Base-by-base conservation (phyloP, 2,888 invertebrate genomes). In the Druceiella hillmani region DNA sequence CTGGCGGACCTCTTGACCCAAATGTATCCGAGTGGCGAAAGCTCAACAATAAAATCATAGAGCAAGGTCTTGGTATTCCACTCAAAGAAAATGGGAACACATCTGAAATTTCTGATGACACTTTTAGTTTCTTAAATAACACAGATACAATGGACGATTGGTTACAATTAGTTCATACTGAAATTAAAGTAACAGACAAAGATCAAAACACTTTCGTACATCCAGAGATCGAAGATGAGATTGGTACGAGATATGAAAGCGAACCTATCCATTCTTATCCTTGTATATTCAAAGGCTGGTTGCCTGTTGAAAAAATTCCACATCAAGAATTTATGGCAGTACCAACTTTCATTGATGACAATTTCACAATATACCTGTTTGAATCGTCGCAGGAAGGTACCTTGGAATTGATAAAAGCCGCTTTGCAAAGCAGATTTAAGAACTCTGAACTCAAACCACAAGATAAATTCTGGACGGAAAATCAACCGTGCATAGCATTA, bases 401-500 rank as follows among this genome's bases (percentile, higher is more conserved):
- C 0, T 53, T 81, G 13, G 55, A 64, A 2, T 52, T 70, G 2
- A 77, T 83, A 42, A 66, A 69, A 34, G 57, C 58, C 25, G 64
- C 68, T 5, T 59, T 83, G 3, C 57, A 64, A 16, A 57, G 64
- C 1, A 62, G 67, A 29, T 77, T 75, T 49, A 59, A 59, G 15
- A 52, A 62, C 7, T 58, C 65, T 1, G 61, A 66, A 36, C 64
- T 69, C 1, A 66, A 69, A 50, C 61, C 68, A 7, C 58, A 64
- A 34, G 71, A 68, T 44, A 54, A 55, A n/a, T 61, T 64, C 41
- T 86, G 81, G 83, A 52, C 59, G 3, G 55, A 64, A 2, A 83
- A 80, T 2, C 80, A 84, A 44, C 68, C 81, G 3, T 87, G 86
- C 54, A 66, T 84, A 17, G 86, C 81, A 0, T 64, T 72, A 40